Conservation (phyloP, 2,113 vertebrate species). For the Phylloscopus trochilus region DNA sequence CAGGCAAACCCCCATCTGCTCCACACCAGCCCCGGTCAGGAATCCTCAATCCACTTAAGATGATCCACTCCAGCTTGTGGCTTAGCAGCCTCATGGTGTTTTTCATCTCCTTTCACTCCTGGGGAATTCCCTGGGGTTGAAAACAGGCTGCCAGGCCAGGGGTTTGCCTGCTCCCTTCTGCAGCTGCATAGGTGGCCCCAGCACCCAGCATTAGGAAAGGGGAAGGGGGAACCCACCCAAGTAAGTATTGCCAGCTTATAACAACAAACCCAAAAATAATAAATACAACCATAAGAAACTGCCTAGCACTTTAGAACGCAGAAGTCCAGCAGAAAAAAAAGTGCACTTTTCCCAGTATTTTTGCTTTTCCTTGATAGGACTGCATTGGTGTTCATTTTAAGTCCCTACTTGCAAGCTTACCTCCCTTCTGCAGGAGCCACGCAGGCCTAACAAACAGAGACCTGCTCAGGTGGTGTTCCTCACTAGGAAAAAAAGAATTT, state of each 20-base stretch:
- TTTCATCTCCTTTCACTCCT: conserved; percentile 24
- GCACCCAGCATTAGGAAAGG: neutral
- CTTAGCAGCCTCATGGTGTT: neutral
- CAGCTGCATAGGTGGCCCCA: neutral
- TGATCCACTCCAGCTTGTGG: neutral
- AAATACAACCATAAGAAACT: neutral
- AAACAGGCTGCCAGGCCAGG: neutral
- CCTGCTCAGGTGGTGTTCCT: conserved; percentile 38
- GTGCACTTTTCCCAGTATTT: neutral
- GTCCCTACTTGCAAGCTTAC: neutral
- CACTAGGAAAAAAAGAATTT: neutral
- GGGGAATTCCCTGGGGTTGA: neutral
- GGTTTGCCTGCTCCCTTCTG: neutral
- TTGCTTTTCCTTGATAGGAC: neutral
- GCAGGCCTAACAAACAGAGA: neutral
- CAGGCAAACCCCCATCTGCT: neutral
- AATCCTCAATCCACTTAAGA: conserved; percentile 43
- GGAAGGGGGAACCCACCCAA: accelerated
- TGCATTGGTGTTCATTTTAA: neutral
- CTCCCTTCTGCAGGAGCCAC: neutral
- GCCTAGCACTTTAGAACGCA: neutral
- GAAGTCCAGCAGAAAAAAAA: neutral
- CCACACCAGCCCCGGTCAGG: neutral
- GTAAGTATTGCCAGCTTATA: neutral
- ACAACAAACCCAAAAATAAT: neutral